These are phyloP conservation scores for Rhingia campestris DNA, from an alignment of 2,888 invertebrate genomes.

Conservation along the genomic window DNA sequence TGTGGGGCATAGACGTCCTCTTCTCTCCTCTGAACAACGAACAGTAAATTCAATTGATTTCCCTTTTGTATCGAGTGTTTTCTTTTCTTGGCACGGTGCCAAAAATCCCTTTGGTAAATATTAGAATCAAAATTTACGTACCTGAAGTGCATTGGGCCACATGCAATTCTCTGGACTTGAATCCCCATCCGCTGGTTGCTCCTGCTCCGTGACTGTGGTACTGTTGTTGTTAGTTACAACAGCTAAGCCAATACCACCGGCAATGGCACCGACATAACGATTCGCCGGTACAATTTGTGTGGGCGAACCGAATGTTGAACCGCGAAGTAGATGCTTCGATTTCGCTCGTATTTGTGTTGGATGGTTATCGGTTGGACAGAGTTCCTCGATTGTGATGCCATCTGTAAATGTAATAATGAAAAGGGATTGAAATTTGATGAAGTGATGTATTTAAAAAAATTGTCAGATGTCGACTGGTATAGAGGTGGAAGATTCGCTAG, in stretches of 20 bases:
- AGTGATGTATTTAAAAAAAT: neutral
- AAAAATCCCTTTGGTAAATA: constrained; percentile 1
- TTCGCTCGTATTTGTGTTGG: constrained; percentile 78
- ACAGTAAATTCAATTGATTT: constrained; percentile 39
- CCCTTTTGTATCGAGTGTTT: constrained; percentile 3
- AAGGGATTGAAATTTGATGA: neutral
- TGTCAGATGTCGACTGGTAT: too few species aligned
- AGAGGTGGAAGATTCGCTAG: too few species aligned
- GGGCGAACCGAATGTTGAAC: constrained; percentile 80
- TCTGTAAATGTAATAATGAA: constrained; percentile 76
- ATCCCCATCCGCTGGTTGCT: constrained; percentile 75
- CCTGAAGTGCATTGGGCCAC: constrained; percentile 91
- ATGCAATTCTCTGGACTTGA: constrained; percentile 84
- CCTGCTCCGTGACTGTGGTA: constrained; percentile 51
- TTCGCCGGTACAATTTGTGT: constrained; percentile 79
- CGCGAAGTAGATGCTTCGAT: constrained; percentile 79
- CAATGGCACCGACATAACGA: constrained; percentile 78
- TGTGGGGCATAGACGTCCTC: constrained; percentile 14
- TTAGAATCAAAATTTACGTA: constrained; percentile 80
- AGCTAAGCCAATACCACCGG: constrained; percentile 49
- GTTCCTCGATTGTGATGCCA: constrained; percentile 81
- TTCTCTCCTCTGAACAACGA: constrained; percentile 3
- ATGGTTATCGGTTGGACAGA: constrained; percentile 78
- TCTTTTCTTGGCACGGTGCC: constrained; percentile 11
- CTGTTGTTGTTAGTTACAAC: constrained; percentile 45